Evolutionary conservation across 2,888 invertebrate genomes (phyloP).

Genomic region (Perizoma flavofasciatum): DNA sequence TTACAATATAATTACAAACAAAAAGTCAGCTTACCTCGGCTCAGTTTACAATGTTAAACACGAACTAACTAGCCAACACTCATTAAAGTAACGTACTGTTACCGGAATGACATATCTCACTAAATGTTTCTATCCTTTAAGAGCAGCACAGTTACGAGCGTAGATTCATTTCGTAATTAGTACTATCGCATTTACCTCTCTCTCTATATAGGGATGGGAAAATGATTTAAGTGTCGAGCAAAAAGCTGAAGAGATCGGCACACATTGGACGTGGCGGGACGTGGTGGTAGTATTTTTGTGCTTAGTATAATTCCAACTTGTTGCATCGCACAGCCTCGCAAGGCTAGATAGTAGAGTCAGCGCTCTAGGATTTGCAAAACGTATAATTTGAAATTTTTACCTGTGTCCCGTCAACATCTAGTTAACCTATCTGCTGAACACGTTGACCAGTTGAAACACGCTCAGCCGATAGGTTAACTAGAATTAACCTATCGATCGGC

Average conservation of each 20-base stretch:
- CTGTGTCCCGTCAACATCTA: neutral
- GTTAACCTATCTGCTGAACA: no score
- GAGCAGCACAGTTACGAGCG: constrained; percentile 69
- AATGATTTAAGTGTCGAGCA: constrained; percentile 49
- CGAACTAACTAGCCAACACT: constrained; percentile 66
- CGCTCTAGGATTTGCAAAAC: neutral
- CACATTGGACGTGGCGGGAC: neutral
- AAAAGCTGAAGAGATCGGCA: constrained; percentile 41
- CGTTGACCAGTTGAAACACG: no score
- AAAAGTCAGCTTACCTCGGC: constrained; percentile 57
- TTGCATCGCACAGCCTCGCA: neutral
- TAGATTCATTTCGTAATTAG: constrained; percentile 71
- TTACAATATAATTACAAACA: constrained; percentile 66
- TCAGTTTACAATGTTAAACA: constrained; percentile 69
- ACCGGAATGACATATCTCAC: constrained; percentile 75
- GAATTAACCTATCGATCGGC: no score
- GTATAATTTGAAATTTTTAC: neutral
- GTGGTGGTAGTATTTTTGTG: neutral
- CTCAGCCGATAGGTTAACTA: no score
- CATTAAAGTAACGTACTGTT: constrained; percentile 75
- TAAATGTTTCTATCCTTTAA: constrained; percentile 79
- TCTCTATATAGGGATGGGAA: constrained; percentile 64
- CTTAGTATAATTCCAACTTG: neutral
- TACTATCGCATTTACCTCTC: constrained; percentile 52
- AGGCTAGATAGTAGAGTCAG: neutral